Base-by-base conservation (phyloP, 1,140 invertebrate genomes). In the Drosophila burlai region DNA sequence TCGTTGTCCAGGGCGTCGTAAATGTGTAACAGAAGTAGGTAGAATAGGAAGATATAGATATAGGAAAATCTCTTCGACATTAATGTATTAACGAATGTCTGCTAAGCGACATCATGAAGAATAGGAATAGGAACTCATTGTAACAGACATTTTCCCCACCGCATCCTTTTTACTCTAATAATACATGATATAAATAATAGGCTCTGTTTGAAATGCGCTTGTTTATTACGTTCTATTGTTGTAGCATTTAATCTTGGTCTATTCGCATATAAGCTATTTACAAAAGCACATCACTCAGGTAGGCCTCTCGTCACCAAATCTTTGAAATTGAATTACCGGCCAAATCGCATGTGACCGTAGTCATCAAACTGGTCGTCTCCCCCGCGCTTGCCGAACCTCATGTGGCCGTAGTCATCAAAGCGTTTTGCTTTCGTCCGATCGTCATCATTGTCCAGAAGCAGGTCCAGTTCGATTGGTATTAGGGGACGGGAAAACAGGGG, bases 311-410 rank as follows among this genome's bases (percentile, higher is more conserved):
- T 57, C 21, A 36, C 11, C 5, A 45, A 26, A 26, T 26, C 8
- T 21, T 11, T 36, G 29, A 31, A 10, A 10, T 18, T 9, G 4
- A 68, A 52, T 72, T 74, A 74, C 54, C 72, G 47, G 6, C 95
- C 95, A 69, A 95, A 95, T 80, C 95, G 91, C 94, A 95, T 94
- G 78, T 95, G 95, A 5, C 95, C 95, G 64, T 95, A 95, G 75
- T 95, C 95, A 76, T 95, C 94, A 64, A 94, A 95, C 38, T 94
- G 82, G 78, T 94, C 92, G 57, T 93, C 91, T 1, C 81, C 83
- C 11, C 92, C 91, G n/a, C 94, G 91, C 85, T 95, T 94, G 2
- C 95, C 95, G 80, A 95, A 95, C 71, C 95, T 83, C 92, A 95
- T 94, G 78, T 95, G 95, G 9, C 95, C 95, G 80, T 95, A 95